Percentiles rank a stretch among this genome's conserved stretches.
phyloP scores from a whole-genome alignment of 2,113 vertebrate genomes.

The Gopherus evgoodei region DNA sequence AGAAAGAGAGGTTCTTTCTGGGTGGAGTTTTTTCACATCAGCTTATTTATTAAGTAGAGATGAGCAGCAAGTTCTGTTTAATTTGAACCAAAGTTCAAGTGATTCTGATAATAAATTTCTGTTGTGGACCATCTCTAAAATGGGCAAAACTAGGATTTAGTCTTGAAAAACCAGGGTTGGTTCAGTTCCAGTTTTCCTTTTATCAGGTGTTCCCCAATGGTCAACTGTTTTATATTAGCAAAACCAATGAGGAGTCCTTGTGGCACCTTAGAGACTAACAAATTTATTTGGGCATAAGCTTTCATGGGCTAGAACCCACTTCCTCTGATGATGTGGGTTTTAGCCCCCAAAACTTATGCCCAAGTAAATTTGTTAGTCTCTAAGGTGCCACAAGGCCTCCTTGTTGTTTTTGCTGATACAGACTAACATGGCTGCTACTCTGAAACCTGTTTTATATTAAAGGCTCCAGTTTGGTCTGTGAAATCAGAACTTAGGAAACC shows the following conservation, averaged over 20 bases:
- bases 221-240: too few species aligned
- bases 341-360: too few species aligned
- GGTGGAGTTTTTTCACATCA: neutral
- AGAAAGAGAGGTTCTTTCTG: neutral
- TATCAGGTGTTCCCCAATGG: neutral
- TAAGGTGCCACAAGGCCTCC: too few species aligned
- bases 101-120: conserved; percentile 8
- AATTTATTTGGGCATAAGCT: too few species aligned
- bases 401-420: too few species aligned
- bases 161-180: neutral
- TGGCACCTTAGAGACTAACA: too few species aligned
- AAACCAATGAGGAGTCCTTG: too few species aligned
- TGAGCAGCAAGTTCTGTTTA: neutral
- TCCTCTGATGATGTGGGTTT: too few species aligned
- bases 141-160: neutral
- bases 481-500: neutral
- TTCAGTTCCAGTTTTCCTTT: neutral
- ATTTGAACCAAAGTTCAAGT: neutral
- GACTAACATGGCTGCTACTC: too few species aligned
- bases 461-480: neutral
- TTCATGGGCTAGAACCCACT: too few species aligned
- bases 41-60: neutral
- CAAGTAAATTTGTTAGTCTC: too few species aligned
- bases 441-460: neutral
- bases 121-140: neutral